Evolutionary conservation across 2,888 invertebrate genomes (phyloP), one percentile per base, ranked within the genome.

Genomic region (Phlogophora meticulosa): DNA sequence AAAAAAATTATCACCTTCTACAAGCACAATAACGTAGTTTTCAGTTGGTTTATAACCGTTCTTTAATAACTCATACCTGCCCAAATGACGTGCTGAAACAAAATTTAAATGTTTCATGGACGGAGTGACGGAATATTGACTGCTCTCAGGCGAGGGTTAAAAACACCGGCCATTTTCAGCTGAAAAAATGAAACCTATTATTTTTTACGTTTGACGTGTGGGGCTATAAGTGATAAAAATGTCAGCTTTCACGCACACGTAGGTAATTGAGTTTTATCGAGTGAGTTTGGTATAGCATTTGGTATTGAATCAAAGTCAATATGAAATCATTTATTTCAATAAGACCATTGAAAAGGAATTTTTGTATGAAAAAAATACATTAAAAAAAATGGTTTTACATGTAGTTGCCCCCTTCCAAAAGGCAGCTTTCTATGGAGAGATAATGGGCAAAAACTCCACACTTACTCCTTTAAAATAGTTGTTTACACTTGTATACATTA

Each of bases 31-130:
- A 45, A 9, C 20, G 20, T 72, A 52, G 40, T 69, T 70, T 56
- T 32, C 38, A n/a, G 24, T 49, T 34, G 15, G 22, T 49, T 53
- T 68, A 56, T 17, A 48, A 15, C 24, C 55, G 24, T 38, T 51
- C 56, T 20, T 76, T 56, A 20, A 76, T 56, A 36, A 69, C 7
- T 36, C 55, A 56, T 55, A 22, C 49, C 32, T 20, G 4, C 20
- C 43, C n/a, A 43, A 72, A 63, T 72, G 64, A 78, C 64, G 74
- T 57, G 73, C 13, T 46, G 52, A 56, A 64, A 34, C n/a, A 46
- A 53, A 46, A 77, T 58, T 78, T 52, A 24, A 53, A 55, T 36
- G 32, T 60, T 40, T 22, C 45, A 42, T 10, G 28, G 13, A n/a
- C 28, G 28, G 28, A 2, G 28, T 28, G n/a, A 28, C 42, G n/a